Conservation (phyloP, 2,113 vertebrate genomes). For the Hepsetus odoe region DNA sequence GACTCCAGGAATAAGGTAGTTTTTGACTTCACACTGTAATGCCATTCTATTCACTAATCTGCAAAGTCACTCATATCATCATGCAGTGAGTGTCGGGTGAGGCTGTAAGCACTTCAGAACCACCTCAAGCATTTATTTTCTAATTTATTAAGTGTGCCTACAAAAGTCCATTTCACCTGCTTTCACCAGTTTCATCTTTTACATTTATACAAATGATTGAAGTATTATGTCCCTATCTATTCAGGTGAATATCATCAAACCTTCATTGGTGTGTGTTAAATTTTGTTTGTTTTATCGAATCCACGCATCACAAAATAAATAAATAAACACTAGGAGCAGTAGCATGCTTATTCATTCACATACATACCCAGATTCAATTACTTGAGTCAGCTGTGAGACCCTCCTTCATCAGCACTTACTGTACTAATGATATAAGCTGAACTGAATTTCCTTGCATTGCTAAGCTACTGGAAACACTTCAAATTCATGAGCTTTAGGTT, state of each 20-base stretch:
- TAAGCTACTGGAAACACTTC: slow-evolving; percentile 2
- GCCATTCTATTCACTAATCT: slow-evolving; percentile 64
- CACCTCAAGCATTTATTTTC: neutral
- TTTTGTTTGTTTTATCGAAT: neutral
- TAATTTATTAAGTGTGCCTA: neutral
- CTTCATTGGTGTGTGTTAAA: neutral
- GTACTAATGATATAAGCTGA: slow-evolving; percentile 16
- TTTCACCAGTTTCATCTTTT: neutral
- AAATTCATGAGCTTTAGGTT: neutral
- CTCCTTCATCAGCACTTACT: slow-evolving; percentile 9
- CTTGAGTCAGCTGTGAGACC: neutral
- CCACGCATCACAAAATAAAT: neutral
- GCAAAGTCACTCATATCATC: slow-evolving; percentile 25
- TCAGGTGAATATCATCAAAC: neutral
- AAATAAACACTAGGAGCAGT: too few species aligned
- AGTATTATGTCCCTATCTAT: neutral
- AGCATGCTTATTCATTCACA: neutral
- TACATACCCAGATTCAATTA: slow-evolving; percentile 45
- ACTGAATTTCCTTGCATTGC: slow-evolving; percentile 20
- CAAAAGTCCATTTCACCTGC: slow-evolving; percentile 2
- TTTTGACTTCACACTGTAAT: slow-evolving; percentile 73
- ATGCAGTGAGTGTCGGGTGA: neutral
- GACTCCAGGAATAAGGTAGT: slow-evolving; percentile 99
- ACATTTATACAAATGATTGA: neutral
- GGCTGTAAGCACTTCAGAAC: neutral